Evolutionary conservation across 2,797 vertebrate species (phyloP).

Genomic region (Eupleurogrammus muticus): DNA sequence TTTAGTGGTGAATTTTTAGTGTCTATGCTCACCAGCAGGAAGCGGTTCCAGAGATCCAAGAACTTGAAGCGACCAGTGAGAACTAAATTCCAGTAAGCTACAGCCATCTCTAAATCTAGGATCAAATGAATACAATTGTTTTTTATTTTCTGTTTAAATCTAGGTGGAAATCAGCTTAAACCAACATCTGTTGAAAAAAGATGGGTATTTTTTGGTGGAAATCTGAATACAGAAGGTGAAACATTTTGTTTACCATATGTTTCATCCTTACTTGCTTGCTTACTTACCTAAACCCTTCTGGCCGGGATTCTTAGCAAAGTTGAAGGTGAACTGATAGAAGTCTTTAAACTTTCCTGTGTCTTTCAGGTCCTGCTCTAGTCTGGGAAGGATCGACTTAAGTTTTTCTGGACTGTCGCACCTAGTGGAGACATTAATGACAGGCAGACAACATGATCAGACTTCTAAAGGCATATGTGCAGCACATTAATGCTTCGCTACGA

Average conservation of each 20-base stretch:
- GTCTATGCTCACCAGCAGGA: constrained; percentile 90
- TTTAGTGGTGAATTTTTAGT: not conserved
- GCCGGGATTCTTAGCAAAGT: constrained; percentile 96
- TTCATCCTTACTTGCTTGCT: constrained; percentile 50
- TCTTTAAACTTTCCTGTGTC: constrained; percentile 94
- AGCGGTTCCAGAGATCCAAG: constrained; percentile 97
- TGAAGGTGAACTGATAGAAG: constrained; percentile 98
- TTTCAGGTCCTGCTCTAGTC: constrained; percentile 94
- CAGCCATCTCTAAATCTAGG: constrained; percentile 93
- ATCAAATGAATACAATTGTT: constrained; percentile 15
- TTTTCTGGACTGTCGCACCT: constrained; percentile 96
- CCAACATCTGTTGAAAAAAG: not conserved
- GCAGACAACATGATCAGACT: not conserved
- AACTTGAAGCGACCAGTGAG: constrained; percentile 96
- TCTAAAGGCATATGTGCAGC: not conserved
- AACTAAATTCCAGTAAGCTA: constrained; percentile 98
- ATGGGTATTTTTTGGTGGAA: not conserved
- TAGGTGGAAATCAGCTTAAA: not conserved
- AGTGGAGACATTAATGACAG: constrained; percentile 36
- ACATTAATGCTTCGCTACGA: not conserved
- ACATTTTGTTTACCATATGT: not conserved
- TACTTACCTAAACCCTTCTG: constrained; percentile 98
- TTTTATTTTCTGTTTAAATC: not conserved
- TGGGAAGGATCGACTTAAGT: constrained; percentile 90
- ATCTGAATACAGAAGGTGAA: not conserved